Conservation (phyloP, 2,888 invertebrate genomes). For the Dexiosoma caninum region DNA sequence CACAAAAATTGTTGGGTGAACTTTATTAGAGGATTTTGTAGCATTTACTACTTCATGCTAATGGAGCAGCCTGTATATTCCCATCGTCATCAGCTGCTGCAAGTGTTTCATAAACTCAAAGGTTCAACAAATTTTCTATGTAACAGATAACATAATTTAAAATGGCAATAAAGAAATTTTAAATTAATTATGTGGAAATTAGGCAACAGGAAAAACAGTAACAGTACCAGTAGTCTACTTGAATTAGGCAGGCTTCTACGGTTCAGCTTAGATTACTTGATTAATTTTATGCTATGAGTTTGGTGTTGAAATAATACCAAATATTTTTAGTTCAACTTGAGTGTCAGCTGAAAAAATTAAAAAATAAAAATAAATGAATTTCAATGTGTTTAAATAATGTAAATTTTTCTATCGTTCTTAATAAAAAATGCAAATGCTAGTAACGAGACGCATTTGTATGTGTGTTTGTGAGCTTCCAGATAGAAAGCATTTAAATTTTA, state of each 20-base stretch:
- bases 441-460: background rate
- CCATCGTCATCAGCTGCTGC: conserved; percentile 3
- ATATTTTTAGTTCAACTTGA: background rate
- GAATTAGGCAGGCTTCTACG: too few species aligned
- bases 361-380: too few species aligned
- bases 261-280: too few species aligned
- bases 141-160: background rate
- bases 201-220: background rate
- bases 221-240: too few species aligned
- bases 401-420: background rate
- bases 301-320: too few species aligned
- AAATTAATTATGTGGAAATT: background rate
- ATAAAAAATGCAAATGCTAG: background rate
- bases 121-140: background rate
- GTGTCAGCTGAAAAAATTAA: too few species aligned
- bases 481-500: conserved; percentile 11
- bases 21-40: background rate
- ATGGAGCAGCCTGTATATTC: background rate
- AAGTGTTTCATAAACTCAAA: background rate
- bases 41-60: conserved; percentile 9
- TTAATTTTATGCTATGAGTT: too few species aligned
- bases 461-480: background rate
- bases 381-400: background rate
- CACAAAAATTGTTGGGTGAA: conserved; percentile 16
- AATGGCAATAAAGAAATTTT: background rate